Evolutionary conservation across 2,888 invertebrate genomes (phyloP), one percentile per base, ranked within the genome.

Genomic region (Sesia bembeciformis): DNA sequence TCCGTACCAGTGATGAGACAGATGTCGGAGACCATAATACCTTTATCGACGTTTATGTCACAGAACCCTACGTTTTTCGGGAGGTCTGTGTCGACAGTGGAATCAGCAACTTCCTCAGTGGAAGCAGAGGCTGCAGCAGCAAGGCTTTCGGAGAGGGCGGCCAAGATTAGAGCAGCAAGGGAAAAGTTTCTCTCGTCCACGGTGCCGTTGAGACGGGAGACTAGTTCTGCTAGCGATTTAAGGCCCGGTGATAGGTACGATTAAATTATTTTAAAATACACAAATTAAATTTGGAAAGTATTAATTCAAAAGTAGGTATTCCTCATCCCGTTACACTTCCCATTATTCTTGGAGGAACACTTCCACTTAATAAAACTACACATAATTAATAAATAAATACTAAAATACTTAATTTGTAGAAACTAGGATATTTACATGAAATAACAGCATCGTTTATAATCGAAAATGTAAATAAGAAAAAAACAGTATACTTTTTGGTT

Each of bases 81-180:
- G 40, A 73, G 88, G 53, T 87, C 86, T 0, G 62, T 86, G 39
- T 86, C 87, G 0, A 72, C 77, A 0, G 68, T 73, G 3, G 83
- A 82, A 3, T 49, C 73, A 0, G 66, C 78, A 3, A 61, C 57
- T 1, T 59, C 65, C 4, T 64, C 63, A 4, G 60, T 61, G 51
- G 78, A 83, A 23, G 60, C 72, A 39, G 76, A 74, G 38, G 63
- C 67, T 40, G 54, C 72, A 38, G 57, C 72, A 72, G 51, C 88
- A 71, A 64, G 81, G 78, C 62, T 90, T 86, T 62, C 88, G 0
- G 88, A 87, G 50, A 75, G 88, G 57, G 92, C 93, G 0, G 85
- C 90, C n/a, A 92, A 91, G 59, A 79, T 95, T 5, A 90, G 92
- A 61, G 92, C 90, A 56, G 95, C 95, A 0, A 93, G 94, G 66